A percentile compares a stretch with the other conserved stretches of the same genome.
These are phyloP conservation scores for Amblyteles armatorius DNA, from an alignment of 2,888 invertebrate species.

Conservation along the genomic window DNA sequence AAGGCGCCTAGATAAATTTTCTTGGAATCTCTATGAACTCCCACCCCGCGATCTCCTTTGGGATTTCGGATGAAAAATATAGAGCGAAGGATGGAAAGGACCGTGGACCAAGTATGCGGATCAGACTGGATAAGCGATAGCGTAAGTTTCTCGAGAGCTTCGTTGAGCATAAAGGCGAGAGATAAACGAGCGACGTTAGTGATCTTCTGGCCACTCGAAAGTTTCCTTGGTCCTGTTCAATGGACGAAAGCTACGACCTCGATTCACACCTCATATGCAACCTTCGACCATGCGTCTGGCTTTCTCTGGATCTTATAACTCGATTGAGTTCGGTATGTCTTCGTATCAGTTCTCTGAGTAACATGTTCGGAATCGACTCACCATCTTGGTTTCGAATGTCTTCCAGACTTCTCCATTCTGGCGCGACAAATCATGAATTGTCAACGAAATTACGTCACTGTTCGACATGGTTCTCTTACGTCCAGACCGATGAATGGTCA, in stretches of 20 bases:
- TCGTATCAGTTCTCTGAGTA: background rate
- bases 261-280: background rate
- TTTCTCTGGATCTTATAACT: background rate
- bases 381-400: no score
- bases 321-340: background rate
- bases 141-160: conserved; percentile 42
- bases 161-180: conserved; percentile 3
- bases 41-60: background rate
- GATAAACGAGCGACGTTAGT: conserved; percentile 42
- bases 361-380: no score
- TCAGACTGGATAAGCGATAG: conserved; percentile 48
- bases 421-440: no score
- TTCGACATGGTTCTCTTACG: no score
- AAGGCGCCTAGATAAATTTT: conserved; percentile 46
- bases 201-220: conserved; percentile 25
- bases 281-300: background rate
- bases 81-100: conserved; percentile 17
- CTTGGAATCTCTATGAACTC: conserved; percentile 1
- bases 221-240: background rate
- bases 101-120: conserved; percentile 25
- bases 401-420: no score
- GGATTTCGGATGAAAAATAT: conserved; percentile 46
- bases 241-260: background rate
- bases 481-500: no score
- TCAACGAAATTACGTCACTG: no score